Conservation (phyloP, 2,888 invertebrate species). For the Resseliella maxima region DNA sequence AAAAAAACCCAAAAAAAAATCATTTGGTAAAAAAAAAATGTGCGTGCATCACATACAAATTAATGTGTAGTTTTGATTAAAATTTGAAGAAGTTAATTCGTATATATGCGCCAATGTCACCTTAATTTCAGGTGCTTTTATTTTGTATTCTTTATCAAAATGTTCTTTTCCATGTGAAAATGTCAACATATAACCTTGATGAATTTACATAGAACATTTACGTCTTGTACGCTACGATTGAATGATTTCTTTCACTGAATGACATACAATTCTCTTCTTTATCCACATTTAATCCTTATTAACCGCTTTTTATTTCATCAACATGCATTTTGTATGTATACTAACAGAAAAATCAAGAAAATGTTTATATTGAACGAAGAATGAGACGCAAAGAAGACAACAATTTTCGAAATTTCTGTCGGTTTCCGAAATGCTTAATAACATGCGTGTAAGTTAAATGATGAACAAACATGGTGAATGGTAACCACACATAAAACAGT, state of each 20-base stretch:
- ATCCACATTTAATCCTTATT: not conserved
- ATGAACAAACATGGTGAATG: not conserved
- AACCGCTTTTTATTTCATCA: not conserved
- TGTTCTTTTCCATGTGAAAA: too few species aligned
- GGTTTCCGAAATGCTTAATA: not conserved
- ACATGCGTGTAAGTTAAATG: not conserved
- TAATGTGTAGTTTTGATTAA: too few species aligned
- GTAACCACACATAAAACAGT: constrained; percentile 27
- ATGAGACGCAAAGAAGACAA: not conserved
- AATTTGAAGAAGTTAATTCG: too few species aligned
- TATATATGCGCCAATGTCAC: too few species aligned
- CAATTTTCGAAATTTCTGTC: not conserved
- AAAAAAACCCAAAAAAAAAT: too few species aligned
- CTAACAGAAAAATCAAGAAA: not conserved
- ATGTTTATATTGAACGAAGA: not conserved
- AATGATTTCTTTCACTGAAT: not conserved
- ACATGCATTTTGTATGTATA: not conserved
- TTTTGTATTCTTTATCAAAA: too few species aligned
- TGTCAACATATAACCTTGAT: too few species aligned
- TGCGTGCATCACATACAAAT: too few species aligned
- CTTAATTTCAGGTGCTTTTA: too few species aligned
- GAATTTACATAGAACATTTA: too few species aligned
- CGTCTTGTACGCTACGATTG: too few species aligned
- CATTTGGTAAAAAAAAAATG: too few species aligned
- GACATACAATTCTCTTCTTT: not conserved